A percentile compares a stretch with the other conserved stretches of the same genome.
Evolutionary conservation across 1,140 invertebrate genomes (phyloP).

Genomic region (Coelopa frigida): DNA sequence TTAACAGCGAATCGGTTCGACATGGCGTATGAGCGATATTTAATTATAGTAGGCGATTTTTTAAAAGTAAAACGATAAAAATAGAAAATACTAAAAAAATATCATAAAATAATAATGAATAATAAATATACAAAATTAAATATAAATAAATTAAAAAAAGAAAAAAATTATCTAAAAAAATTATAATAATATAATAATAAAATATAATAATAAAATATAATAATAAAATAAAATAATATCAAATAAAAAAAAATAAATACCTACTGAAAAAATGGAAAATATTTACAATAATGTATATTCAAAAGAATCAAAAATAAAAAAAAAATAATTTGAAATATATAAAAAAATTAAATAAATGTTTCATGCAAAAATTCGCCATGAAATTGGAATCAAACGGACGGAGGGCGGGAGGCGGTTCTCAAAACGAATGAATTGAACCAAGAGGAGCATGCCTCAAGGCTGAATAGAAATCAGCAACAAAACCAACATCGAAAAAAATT

Average conservation of each 20-base stretch:
- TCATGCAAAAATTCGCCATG: background rate
- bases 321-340: background rate
- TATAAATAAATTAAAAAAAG: background rate
- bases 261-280: background rate
- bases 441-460: too few relatives aligned
- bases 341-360: background rate
- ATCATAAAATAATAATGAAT: constrained; percentile 3
- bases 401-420: too few relatives aligned
- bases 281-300: background rate
- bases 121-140: background rate
- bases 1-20: too few relatives aligned
- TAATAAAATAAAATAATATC: background rate
- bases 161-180: constrained; percentile 4
- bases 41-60: too few relatives aligned
- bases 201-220: constrained; percentile 2
- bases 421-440: too few relatives aligned
- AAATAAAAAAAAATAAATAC: constrained; percentile 1
- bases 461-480: too few relatives aligned
- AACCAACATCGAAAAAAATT: too few relatives aligned
- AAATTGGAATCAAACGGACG: too few relatives aligned
- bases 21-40: too few relatives aligned
- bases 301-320: background rate
- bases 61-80: too few relatives aligned
- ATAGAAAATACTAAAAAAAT: too few relatives aligned
- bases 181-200: background rate